Percentiles rank a stretch among this genome's conserved stretches.
Evolutionary conservation across 2,797 vertebrate genomes (phyloP).

Genomic region (Chelon labrosus): DNA sequence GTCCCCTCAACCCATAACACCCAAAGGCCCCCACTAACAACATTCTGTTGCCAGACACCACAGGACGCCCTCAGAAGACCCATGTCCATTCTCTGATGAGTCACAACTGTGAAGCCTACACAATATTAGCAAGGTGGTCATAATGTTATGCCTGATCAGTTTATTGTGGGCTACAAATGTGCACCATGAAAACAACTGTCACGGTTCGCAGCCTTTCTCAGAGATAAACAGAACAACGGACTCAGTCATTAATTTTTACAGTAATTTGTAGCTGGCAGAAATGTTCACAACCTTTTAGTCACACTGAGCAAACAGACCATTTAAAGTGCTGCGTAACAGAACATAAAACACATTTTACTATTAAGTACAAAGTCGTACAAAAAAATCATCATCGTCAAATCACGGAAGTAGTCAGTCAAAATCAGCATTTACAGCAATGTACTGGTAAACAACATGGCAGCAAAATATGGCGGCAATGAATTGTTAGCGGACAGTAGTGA

Average conservation of each 20-base stretch:
- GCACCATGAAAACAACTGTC: conserved; percentile 16
- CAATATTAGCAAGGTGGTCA: no score
- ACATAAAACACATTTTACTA: conserved; percentile 23
- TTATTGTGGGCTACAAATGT: not conserved
- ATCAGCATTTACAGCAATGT: conserved; percentile 35
- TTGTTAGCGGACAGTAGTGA: not conserved
- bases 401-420: conserved; percentile 20
- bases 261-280: conserved; percentile 35
- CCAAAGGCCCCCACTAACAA: no score
- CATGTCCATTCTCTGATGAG: no score
- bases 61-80: no score
- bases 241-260: conserved; percentile 43
- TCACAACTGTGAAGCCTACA: no score
- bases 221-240: conserved; percentile 15
- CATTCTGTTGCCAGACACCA: no score
- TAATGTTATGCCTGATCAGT: no score
- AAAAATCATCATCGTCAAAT: conserved; percentile 29
- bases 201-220: not conserved
- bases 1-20: no score
- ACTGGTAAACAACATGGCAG: not conserved
- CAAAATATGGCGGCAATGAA: not conserved
- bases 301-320: conserved; percentile 18
- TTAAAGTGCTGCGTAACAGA: conserved; percentile 69
- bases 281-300: conserved; percentile 41
- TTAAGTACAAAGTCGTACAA: conserved; percentile 37